phyloP scores from a whole-genome alignment of 2,113 vertebrate genomes.

The Microcebus ravelobensis region DNA sequence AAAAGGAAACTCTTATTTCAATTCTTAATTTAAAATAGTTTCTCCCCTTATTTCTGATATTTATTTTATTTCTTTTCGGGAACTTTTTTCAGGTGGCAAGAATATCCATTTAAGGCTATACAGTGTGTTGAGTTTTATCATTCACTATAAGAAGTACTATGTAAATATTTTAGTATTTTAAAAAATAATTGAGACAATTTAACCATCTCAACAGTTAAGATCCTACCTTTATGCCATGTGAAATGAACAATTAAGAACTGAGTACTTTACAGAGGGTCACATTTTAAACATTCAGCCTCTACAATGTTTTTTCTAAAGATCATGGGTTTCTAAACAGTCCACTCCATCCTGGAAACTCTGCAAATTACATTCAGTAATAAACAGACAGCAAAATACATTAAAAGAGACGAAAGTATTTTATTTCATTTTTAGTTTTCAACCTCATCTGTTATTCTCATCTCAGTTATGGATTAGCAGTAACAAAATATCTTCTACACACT shows the following conservation, averaged over 20 bases:
- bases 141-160: slow-evolving; percentile 1
- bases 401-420: background rate
- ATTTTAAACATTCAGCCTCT: background rate
- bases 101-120: background rate
- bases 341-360: background rate
- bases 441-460: slow-evolving; percentile 26
- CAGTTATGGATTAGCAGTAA: background rate
- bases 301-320: background rate
- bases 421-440: background rate
- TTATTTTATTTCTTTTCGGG: background rate
- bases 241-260: background rate
- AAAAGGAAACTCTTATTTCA: background rate
- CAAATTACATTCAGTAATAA: slow-evolving; percentile 5
- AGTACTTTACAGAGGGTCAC: background rate
- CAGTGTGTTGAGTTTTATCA: background rate
- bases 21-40: background rate
- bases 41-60: background rate
- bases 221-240: background rate
- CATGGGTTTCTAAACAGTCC: background rate
- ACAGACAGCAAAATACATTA: slow-evolving; percentile 14
- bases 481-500: background rate
- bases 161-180: background rate
- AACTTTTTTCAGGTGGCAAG: background rate
- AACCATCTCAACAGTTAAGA: background rate
- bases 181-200: background rate